These are phyloP conservation scores for Poicephalus gulielmi DNA, from an alignment of 2,113 vertebrate species.

Conservation along the genomic window DNA sequence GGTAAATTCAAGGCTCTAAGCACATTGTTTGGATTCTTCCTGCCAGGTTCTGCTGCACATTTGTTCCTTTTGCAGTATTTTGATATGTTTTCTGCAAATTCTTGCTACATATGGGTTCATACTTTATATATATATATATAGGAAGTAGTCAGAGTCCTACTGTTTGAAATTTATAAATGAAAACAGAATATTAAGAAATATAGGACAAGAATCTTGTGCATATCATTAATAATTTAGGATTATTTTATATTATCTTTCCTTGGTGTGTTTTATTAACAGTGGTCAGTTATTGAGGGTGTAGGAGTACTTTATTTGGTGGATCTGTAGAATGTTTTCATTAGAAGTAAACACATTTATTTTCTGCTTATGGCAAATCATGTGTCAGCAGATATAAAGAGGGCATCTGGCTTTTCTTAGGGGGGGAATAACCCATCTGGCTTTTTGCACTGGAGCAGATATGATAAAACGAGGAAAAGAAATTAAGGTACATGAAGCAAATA, in stretches of 20 bases:
- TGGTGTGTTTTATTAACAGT: not conserved
- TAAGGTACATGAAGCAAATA: not conserved
- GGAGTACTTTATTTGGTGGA: not conserved
- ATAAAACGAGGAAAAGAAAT: not conserved
- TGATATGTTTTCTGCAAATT: not conserved
- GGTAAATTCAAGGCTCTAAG: not conserved
- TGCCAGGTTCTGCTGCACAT: not conserved
- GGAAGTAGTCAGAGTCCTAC: not conserved
- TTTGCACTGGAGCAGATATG: not conserved
- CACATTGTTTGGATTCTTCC: not conserved
- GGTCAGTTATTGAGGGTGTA: not conserved
- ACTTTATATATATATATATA: not conserved
- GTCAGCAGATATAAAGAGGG: not conserved
- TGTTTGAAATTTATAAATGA: not conserved
- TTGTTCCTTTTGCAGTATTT: not conserved
- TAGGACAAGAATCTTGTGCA: not conserved
- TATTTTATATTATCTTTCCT: not conserved
- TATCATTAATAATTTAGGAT: not conserved
- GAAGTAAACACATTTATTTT: conserved; percentile 1
- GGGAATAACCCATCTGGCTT: conserved; percentile 13
- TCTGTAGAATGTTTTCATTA: conserved; percentile 8
- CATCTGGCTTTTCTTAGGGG: conserved; percentile 21
- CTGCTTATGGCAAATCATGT: not conserved
- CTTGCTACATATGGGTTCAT: not conserved
- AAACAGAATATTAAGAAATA: not conserved